Evolutionary conservation across 53 echinoderm and acorn worm species (phyloP), one percentile per base, ranked within the genome.

Genomic region (Temnopleurus reevesii): DNA sequence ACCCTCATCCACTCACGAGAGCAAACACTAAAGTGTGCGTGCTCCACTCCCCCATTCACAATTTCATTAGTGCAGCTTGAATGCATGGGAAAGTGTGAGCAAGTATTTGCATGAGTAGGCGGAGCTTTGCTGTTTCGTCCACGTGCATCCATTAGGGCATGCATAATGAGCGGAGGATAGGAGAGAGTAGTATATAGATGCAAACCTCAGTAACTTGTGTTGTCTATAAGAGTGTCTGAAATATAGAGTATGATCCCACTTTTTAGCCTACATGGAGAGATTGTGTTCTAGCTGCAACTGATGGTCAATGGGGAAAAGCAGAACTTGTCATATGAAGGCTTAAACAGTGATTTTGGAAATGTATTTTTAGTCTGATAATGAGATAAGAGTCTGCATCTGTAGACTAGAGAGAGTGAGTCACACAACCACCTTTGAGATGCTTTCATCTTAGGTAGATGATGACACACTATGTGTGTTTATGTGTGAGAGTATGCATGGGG

Each of bases 91-190:
- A 85, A 85, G 53, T 66, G 61, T 34, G 45, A 87, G 46, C n/a
- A 43, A 12, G 35, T 59, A 59, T 84, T 84, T 84, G 84, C 84
- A 84, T 84, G 60, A 86, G 71, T 65, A 53, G 88, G 88, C 71
- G 88, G 29, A 53, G 71, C 71, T 36, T 65, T 3, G 21, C 1
- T 33, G 34, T 19, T 47, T 46, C 77, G 45, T 9, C 81, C 84
- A 66, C 71, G 88, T 87, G 88, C 53, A 24, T 53, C 12, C 49
- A 49, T 49, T 41, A 4, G 79, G 27, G 79, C 79, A 49, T 49
- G 41, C 46, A 46, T 79, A 47, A 79, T 79, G 79, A 79, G 79
- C 31, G 33, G 81, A 53, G 47, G 54, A 46, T 81, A 53, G 49
- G 15, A 81, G 33, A 7, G 54, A 51, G n/a, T n/a, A n/a, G n/a